Evolutionary conservation across 2,888 invertebrate species (phyloP), one percentile per base, ranked within the genome.

Genomic region (Monoplex corrugatus): DNA sequence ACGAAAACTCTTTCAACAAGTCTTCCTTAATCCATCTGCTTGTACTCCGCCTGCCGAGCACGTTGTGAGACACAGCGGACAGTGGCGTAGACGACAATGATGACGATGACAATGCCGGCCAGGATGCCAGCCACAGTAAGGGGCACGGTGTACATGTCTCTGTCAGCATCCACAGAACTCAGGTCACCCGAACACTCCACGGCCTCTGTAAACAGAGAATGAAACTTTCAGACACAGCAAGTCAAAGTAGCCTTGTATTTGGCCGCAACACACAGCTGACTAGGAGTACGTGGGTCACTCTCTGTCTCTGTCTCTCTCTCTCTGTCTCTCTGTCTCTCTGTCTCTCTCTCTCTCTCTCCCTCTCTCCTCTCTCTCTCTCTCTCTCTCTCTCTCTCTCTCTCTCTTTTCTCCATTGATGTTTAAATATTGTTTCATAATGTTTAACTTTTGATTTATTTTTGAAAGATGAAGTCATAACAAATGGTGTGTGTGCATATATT

Each of bases 71-170:
- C 85, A 40, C 86, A 88, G 72, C 90, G 89, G 38, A 75, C 72
- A 5, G 85, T 84, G 89, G 87, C 89, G 89, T 91, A 91, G 32
- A 82, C 90, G 32, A 89, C 75, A 50, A 91, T 82, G 80, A 91
- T 87, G n/a, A 87, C 35, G 8, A 89, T 23, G 80, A 89, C 88
- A 43, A 88, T 80, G 80, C 43, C 68, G 43, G 89, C 90, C 28
- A 91, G 86, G 40, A 88, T 84, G 28, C 85, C 75, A n/a, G 88
- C 90, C 35, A 91, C 89, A 44, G 82, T 84, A 43, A 91, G 68
- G 0, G 90, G 90, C 10, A 91, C 89, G 23, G 86, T 63, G 40
- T 84, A 89, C 43, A 44, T 63, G 16, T 82, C 89, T 0, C 80
- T 83, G 38, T 85, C 38, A 10, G 5, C 44, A 38, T 83, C 57